A percentile compares a stretch with the other conserved stretches of the same genome.
phyloP scores from a whole-genome alignment of 1,140 invertebrate species.

The Drosophila serrata region DNA sequence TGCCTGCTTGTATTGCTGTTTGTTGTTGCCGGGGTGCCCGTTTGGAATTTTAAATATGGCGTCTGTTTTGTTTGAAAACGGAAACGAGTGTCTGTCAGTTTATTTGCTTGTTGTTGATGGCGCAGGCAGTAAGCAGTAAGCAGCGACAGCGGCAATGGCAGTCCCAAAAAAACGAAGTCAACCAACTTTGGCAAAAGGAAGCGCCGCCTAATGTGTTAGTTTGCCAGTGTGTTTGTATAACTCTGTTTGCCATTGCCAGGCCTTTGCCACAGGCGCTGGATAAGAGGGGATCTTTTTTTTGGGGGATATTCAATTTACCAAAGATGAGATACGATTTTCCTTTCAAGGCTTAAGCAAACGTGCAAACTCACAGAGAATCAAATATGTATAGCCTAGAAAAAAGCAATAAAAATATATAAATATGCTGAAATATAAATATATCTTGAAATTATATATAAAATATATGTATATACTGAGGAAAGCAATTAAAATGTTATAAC shows the following conservation, averaged over 20 bases:
- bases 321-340: slow-evolving; percentile 20
- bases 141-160: slow-evolving; percentile 42
- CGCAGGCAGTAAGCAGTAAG: slow-evolving; percentile 10
- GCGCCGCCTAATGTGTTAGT: slow-evolving; percentile 77
- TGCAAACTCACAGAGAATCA: neutral
- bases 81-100: slow-evolving; percentile 83
- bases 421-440: neutral
- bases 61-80: slow-evolving; percentile 83
- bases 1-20: slow-evolving; percentile 47
- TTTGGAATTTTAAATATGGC: slow-evolving; percentile 84
- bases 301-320: slow-evolving; percentile 28
- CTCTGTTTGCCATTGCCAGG: slow-evolving; percentile 51
- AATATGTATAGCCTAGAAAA: neutral
- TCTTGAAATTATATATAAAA: neutral
- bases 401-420: neutral
- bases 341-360: slow-evolving; percentile 11
- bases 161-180: slow-evolving; percentile 76
- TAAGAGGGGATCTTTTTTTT: slow-evolving; percentile 3
- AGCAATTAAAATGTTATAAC: neutral
- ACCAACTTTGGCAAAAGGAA: slow-evolving; percentile 80
- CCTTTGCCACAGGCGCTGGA: slow-evolving; percentile 53
- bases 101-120: slow-evolving; percentile 70
- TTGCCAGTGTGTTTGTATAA: slow-evolving; percentile 46
- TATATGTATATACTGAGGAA: neutral
- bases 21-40: slow-evolving; percentile 54